Conservation (phyloP, 1,140 invertebrate genomes). For the Lepidotrigona ventralis region DNA sequence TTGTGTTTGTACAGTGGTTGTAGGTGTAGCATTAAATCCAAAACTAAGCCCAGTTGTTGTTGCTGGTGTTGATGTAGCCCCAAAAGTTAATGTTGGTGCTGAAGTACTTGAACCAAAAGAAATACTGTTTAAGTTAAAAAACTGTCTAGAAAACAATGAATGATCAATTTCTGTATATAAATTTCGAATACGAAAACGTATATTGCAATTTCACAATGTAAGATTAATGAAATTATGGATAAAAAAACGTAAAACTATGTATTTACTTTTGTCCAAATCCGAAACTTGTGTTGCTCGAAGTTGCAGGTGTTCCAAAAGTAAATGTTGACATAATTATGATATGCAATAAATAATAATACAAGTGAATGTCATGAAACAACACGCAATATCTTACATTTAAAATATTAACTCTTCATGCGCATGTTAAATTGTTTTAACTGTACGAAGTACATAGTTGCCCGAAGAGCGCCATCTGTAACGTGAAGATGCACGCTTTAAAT, state of each 20-base stretch:
- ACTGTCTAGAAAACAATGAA: constrained; percentile 46
- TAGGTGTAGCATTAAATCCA: constrained; percentile 62
- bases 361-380: not conserved
- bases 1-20: constrained; percentile 47
- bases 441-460: not conserved
- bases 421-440: not conserved
- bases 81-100: constrained; percentile 55
- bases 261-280: constrained; percentile 70
- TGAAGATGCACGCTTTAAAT: not conserved
- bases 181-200: not conserved
- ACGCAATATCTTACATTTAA: not conserved
- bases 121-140: constrained; percentile 57
- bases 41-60: constrained; percentile 66
- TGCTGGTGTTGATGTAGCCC: constrained; percentile 47
- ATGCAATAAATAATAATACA: not conserved
- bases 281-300: constrained; percentile 63
- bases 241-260: constrained; percentile 2
- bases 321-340: constrained; percentile 49
- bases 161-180: not conserved
- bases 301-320: constrained; percentile 70
- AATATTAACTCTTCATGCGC: not conserved
- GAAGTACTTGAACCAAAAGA: constrained; percentile 61
- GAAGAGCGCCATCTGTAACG: not conserved
- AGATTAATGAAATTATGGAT: not conserved
- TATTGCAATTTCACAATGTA: not conserved